Evolutionary conservation across 2,888 invertebrate species (phyloP), one percentile per base, ranked within the genome.

Genomic region (Callinectes sapidus): DNA sequence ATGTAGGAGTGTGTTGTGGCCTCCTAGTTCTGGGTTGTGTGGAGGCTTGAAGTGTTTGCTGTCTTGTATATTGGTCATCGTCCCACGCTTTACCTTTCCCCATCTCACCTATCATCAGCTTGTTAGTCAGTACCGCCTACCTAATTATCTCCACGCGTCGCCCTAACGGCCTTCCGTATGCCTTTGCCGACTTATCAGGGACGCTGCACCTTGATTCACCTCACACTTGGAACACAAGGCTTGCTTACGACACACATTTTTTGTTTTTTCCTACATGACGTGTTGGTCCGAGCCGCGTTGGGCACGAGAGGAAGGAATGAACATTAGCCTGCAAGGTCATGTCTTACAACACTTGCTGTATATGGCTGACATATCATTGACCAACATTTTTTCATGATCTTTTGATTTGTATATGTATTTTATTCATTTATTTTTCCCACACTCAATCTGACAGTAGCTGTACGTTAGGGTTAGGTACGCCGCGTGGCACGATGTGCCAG

Each of bases 131-230:
- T 71, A 71, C 23, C 71, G 28, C n/a, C n/a, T 71, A 71, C n/a
- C n/a, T 71, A 71, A 71, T 71, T 28, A 71, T 23, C 71, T 23
- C n/a, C 71, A 71, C 23, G 16, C 18, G 23, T n/a, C 23, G 6
- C 71, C n/a, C 23, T n/a, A 23, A n/a, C 71, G 71, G 71, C 71
- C 71, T n/a, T 18, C 28, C 71, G 13, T 18, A 13, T 66, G n/a
- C 66, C 66, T 66, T 66, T 66, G 66, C 18, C 66, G 66, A 66
- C 66, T 66, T 66, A 66, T 66, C 66, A 66, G 66, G 71, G 71
- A 23, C 71, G 71, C 71, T n/a, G n/a, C 28, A 71, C 71, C 71
- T 71, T 71, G 71, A 71, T 10, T 71, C 28, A n/a, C 71, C 71
- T 71, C 71, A 1, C 71, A 61, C 71, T 71, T 8, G 71, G 28